These are phyloP conservation scores for Hirundo rustica DNA, from an alignment of 2,797 vertebrate genomes.

Conservation along the genomic window DNA sequence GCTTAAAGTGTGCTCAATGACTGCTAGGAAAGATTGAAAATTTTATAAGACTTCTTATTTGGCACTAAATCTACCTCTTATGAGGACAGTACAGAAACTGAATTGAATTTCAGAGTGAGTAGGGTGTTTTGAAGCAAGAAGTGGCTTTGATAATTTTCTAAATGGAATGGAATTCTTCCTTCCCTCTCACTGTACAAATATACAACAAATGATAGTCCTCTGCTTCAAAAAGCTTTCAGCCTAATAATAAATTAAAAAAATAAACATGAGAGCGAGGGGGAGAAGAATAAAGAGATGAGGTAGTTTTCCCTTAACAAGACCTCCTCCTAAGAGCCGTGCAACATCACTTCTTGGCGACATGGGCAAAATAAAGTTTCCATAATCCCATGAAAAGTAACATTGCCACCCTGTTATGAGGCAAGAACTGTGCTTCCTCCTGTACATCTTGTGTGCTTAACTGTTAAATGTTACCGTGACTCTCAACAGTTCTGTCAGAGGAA, in stretches of 20 bases:
- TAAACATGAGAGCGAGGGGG: neutral
- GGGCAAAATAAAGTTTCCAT: neutral
- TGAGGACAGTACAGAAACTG: neutral
- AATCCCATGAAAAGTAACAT: neutral
- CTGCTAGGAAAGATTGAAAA: neutral
- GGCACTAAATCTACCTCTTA: neutral
- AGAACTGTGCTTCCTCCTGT: neutral
- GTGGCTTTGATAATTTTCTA: neutral
- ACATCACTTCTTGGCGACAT: neutral
- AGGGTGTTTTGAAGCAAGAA: neutral
- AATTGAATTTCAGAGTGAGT: neutral
- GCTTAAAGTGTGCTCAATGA: neutral
- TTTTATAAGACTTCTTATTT: neutral
- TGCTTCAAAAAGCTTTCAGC: neutral
- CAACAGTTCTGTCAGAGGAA: neutral
- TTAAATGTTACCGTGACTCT: neutral
- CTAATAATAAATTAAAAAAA: neutral
- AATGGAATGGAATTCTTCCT: neutral
- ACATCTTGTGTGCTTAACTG: neutral
- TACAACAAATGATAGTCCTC: neutral
- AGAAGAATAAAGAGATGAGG: neutral
- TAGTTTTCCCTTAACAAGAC: neutral
- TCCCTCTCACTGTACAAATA: neutral
- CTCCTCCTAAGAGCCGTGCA: accelerated
- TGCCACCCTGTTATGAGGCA: neutral